Evolutionary conservation across 2,888 invertebrate species (phyloP), one percentile per base, ranked within the genome.

Genomic region (Dolichopus griseipennis): DNA sequence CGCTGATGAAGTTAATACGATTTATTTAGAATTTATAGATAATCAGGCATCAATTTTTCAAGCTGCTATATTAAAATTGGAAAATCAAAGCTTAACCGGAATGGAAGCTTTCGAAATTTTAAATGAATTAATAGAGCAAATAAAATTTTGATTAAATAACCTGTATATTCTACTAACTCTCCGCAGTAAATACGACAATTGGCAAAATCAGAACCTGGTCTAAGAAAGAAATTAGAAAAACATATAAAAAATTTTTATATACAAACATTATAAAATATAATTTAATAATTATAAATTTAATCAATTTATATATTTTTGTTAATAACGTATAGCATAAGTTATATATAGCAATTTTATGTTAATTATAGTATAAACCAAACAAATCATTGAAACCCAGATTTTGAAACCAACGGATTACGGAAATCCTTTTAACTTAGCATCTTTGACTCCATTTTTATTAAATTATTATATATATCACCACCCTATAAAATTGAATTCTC

Each of bases 51-150:
- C 62, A 43, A 70, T 70, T 68, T 68, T 70, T 67, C 65, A 70
- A 67, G 68, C 62, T 67, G 66, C 63, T 64, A 34, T 70, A 70
- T 70, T 68, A 68, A 70, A 67, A 70, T 68, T 70, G 66, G 68
- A 68, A 68, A 70, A 67, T 64, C 66, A 70, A 67, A 68, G 63
- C 68, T 68, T 68, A 70, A 70, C 68, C 67, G 65, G 65, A 68
- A 67, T 68, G 68, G 68, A 67, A 67, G 67, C 68, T 66, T 68
- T 67, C 65, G 68, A 65, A 65, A 52, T 43, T 65, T 63, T 63
- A 61, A 63, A 63, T 63, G 63, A 63, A 63, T 21, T 63, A 21
- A 63, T 22, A 63, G 21, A 63, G 7, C 63, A 63, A 21, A 5
- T 63, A 63, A 63, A 63, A 67, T 67, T 67, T 67, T 61, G 66